Evolutionary conservation across 2,888 invertebrate species (phyloP).

Genomic region (Lithophane ornitopus): DNA sequence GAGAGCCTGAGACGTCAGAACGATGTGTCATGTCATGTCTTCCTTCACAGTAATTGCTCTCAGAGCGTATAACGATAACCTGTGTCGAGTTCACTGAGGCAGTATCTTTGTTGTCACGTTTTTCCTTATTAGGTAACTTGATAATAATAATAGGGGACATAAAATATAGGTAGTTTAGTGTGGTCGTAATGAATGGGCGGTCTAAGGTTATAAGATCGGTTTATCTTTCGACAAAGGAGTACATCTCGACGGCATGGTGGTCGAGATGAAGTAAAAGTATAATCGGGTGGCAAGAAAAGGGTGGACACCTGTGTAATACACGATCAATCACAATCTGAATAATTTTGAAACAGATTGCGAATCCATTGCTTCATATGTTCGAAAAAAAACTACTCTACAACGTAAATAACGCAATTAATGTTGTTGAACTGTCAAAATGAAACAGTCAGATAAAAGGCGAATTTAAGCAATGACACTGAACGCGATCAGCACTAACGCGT

Average conservation of each 20-base stretch:
- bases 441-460: no score
- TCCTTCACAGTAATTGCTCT: constrained; percentile 22
- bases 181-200: neutral
- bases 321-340: no score
- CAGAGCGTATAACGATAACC: constrained; percentile 10
- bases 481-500: no score
- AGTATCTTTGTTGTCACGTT: constrained; percentile 2
- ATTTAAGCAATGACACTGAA: no score
- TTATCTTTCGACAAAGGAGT: neutral
- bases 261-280: neutral
- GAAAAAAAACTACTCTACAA: no score
- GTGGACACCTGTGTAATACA: no score
- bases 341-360: no score
- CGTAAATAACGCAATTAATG: no score
- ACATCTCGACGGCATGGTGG: neutral
- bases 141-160: constrained; percentile 5
- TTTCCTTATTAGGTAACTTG: constrained; percentile 21
- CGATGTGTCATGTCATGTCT: constrained; percentile 31
- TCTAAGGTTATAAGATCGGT: neutral
- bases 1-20: constrained; percentile 34
- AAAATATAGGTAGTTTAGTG: constrained; percentile 8
- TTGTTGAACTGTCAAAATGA: no score
- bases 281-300: no score
- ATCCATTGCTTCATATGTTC: no score
- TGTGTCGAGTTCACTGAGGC: constrained; percentile 26